Evolutionary conservation across 1,140 invertebrate genomes (phyloP), one percentile per base, ranked within the genome.

Genomic region (Meloidogyne exigua): DNA sequence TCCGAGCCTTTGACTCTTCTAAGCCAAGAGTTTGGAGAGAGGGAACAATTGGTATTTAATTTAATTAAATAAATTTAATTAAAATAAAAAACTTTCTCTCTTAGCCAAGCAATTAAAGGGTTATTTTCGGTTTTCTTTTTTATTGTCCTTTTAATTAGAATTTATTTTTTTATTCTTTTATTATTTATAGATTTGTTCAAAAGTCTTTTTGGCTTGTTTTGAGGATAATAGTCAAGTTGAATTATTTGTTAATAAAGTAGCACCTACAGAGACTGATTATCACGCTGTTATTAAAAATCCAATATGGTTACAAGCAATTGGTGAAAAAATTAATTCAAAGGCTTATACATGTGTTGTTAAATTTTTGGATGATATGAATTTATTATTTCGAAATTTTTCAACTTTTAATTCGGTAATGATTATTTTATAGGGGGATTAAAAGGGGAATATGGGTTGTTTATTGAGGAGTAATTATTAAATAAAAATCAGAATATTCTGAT

Each of bases 311-410:
- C 72, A 36, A 25, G 62, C 26, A n/a, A 76, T 82, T 65, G 79
- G 72, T 3, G n/a, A 57, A 21, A 79, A 70, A 25, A 71, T 82
- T 32, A 64, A 68, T 11, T 21, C 0, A 4, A 25, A 39, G 13
- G 23, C 57, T 36, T 81, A 81, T 57, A 39, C 65, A 36, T 57
- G 44, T 44, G 57, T 76, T 39, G 23, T 72, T 1, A 57, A 77
- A 49, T 82, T 84, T 66, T 71, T 82, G 23, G 69, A 72, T 10
- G 81, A 82, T 67, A 84, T 82, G 81, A 82, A 84, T 67, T 36
- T 66, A 11, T 23, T 82, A 3, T 82, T 82, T 49, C 42, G 65
- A 18, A 84, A 83, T 65, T 84, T 83, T 49, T 84, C 79, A 9
- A 82, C 49, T 26, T 82, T 79, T 44, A 82, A 82, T 84, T 15